phyloP scores from a whole-genome alignment of 2,888 invertebrate species.

The Melitaea athalia region DNA sequence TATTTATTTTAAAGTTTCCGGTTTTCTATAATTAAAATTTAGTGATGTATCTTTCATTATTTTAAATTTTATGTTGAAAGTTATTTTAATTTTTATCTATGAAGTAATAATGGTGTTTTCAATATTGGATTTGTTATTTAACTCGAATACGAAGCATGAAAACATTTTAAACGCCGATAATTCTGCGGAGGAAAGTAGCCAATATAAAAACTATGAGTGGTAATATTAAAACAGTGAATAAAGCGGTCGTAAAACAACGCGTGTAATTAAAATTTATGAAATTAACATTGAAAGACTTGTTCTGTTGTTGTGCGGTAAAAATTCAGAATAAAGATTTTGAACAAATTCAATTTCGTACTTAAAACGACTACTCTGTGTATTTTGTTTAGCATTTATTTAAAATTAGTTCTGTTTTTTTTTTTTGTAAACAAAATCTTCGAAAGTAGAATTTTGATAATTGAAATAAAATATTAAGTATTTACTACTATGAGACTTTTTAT shows the following conservation, averaged over 20 bases:
- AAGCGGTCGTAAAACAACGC: slow-evolving; percentile 3
- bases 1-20: neutral
- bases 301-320: neutral
- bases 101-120: slow-evolving; percentile 19
- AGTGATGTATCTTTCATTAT: neutral
- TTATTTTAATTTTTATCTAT: neutral
- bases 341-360: too few species aligned
- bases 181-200: slow-evolving; percentile 25
- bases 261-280: neutral
- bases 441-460: too few species aligned
- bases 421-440: too few species aligned
- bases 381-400: too few species aligned
- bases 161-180: slow-evolving; percentile 23
- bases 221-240: neutral
- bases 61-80: neutral
- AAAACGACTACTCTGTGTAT: too few species aligned
- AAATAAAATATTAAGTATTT: too few species aligned
- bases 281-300: neutral
- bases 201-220: neutral
- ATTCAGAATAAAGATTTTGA: neutral
- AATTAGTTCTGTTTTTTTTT: too few species aligned
- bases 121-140: slow-evolving; percentile 25
- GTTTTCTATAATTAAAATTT: neutral
- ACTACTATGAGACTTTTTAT: too few species aligned
- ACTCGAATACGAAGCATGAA: slow-evolving; percentile 21